Percentiles rank a stretch among this genome's conserved stretches.
These are phyloP conservation scores for Coreoperca whiteheadi DNA, from an alignment of 2,113 vertebrate species.

Conservation along the genomic window DNA sequence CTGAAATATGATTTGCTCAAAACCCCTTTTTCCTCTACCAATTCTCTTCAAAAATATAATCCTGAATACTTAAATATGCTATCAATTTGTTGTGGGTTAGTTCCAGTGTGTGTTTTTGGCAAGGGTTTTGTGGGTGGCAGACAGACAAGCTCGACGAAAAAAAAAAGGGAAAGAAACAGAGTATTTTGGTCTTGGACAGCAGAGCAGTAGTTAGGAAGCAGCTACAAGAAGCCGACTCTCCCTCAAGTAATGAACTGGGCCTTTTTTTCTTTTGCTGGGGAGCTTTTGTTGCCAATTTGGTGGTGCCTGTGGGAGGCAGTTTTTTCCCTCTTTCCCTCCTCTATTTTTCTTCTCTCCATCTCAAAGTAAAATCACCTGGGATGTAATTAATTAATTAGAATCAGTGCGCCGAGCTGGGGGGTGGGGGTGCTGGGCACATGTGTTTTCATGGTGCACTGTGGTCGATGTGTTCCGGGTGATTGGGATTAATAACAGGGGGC, in stretches of 20 bases:
- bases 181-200: conserved; percentile 72
- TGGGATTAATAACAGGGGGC: conserved; percentile 85
- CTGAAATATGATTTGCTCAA: conserved; percentile 56
- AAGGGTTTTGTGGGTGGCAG: conserved; percentile 61
- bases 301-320: conserved; percentile 74
- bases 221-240: conserved; percentile 65
- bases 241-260: conserved; percentile 70
- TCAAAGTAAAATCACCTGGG: conserved; percentile 85
- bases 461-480: conserved; percentile 85
- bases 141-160: conserved; percentile 46
- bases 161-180: conserved; percentile 11
- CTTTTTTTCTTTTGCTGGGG: conserved; percentile 44
- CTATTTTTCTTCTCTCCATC: conserved; percentile 76
- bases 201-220: conserved; percentile 71
- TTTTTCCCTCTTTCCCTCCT: conserved; percentile 65
- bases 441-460: conserved; percentile 80
- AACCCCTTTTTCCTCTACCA: conserved; percentile 41
- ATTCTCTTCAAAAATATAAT: conserved; percentile 61
- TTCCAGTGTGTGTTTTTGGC: conserved; percentile 67
- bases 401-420: conserved; percentile 65
- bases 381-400: conserved; percentile 87
- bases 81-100: conserved; percentile 72
- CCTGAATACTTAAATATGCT: conserved; percentile 73
- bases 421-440: conserved; percentile 66
- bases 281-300: conserved; percentile 79